Percentiles rank a stretch among this genome's conserved stretches.
Evolutionary conservation across 2,888 invertebrate genomes (phyloP).

Genomic region (Leucophenga maculata): DNA sequence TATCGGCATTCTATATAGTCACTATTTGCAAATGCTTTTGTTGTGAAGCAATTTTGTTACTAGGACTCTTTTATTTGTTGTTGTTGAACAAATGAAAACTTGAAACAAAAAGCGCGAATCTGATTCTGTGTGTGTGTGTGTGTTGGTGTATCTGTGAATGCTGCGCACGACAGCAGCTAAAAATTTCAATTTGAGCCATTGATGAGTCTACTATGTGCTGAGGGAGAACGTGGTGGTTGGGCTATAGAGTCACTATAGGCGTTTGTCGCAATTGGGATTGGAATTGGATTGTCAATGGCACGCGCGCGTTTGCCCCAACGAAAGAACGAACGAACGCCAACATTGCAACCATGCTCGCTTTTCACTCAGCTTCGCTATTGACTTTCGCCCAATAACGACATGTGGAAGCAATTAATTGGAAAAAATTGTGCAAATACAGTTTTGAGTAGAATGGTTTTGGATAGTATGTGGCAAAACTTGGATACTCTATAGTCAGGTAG

Average conservation of each 20-base stretch:
- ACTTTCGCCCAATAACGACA: conserved; percentile 37
- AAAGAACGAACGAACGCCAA: too few relatives aligned
- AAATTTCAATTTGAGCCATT: conserved; percentile 61
- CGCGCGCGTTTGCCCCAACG: conserved; percentile 2
- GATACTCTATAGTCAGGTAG: not conserved
- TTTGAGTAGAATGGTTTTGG: not conserved
- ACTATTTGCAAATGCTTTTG: too few relatives aligned
- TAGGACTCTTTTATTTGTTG: not conserved
- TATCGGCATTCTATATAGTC: too few relatives aligned
- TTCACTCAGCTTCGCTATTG: conserved; percentile 4
- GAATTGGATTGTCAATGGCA: conserved; percentile 16
- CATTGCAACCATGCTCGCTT: not conserved
- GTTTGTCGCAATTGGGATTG: not conserved
- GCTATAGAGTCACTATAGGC: too few relatives aligned
- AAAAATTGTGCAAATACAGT: conserved; percentile 59
- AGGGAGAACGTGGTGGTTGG: not conserved
- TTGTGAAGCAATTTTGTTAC: too few relatives aligned
- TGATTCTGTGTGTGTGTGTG: not conserved
- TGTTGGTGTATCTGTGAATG: conserved; percentile 5
- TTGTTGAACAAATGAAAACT: conserved; percentile 3
- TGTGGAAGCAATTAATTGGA: conserved; percentile 64
- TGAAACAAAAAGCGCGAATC: conserved; percentile 17
- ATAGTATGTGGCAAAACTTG: too few relatives aligned
- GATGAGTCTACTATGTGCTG: conserved; percentile 58
- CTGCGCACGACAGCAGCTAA: conserved; percentile 43